These are phyloP conservation scores for Neotoxoptera formosana DNA, from an alignment of 1,140 invertebrate species.

Conservation along the genomic window DNA sequence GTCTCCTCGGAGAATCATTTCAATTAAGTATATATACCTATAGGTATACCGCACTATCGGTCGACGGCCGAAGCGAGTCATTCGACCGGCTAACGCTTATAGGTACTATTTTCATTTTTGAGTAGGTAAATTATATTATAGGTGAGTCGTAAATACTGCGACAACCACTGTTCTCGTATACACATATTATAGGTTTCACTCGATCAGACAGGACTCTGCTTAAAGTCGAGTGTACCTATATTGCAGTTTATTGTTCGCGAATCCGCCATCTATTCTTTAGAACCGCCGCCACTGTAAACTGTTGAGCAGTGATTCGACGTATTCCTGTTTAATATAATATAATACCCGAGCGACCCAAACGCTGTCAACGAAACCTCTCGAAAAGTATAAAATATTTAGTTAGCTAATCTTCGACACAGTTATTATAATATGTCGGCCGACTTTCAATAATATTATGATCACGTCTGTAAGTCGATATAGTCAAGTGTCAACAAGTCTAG, in stretches of 20 bases:
- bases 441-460: no score
- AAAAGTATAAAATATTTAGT: not conserved
- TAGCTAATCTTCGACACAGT: no score
- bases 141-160: not conserved
- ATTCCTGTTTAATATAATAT: not conserved
- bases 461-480: not conserved
- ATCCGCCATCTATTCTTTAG: not conserved
- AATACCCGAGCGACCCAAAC: not conserved
- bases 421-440: no score
- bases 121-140: no score
- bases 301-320: not conserved
- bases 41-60: not conserved
- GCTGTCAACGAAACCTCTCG: not conserved
- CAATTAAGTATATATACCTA: not conserved
- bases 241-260: not conserved
- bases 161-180: no score
- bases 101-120: not conserved
- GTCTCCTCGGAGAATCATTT: not conserved
- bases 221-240: not conserved
- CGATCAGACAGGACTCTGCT: no score
- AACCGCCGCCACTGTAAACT: not conserved
- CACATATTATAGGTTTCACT: no score
- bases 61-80: not conserved
- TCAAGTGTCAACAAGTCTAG: no score
- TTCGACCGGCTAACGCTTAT: not conserved